Percentiles rank a stretch among this genome's conserved stretches.
These are phyloP conservation scores for Sialis lutaria DNA, from an alignment of 2,888 invertebrate species.

Conservation along the genomic window DNA sequence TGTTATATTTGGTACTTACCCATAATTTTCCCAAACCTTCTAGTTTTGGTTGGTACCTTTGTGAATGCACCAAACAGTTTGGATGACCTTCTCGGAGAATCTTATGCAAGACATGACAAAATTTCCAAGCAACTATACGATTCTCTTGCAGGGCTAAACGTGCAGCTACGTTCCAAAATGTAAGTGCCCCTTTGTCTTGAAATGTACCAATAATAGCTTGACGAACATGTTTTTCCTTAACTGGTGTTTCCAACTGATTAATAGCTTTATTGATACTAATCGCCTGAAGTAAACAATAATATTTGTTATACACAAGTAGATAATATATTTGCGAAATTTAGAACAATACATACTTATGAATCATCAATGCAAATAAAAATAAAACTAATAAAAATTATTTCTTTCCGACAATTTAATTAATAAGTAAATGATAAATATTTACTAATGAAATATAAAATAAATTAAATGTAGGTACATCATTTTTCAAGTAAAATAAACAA, in stretches of 20 bases:
- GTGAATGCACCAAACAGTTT: slow-evolving; percentile 70
- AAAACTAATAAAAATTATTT: too few species aligned
- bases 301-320: too few species aligned
- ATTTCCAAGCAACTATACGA: slow-evolving; percentile 96
- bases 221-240: slow-evolving; percentile 97
- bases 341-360: too few species aligned
- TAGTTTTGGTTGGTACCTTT: slow-evolving; percentile 60
- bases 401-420: too few species aligned
- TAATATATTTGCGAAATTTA: too few species aligned
- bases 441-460: too few species aligned
- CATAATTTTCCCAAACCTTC: slow-evolving; percentile 82
- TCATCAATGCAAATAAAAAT: too few species aligned
- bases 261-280: slow-evolving; percentile 87
- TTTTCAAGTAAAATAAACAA: too few species aligned
- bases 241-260: slow-evolving; percentile 77
- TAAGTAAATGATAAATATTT: too few species aligned
- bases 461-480: too few species aligned
- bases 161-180: slow-evolving; percentile 64
- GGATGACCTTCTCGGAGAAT: slow-evolving; percentile 88
- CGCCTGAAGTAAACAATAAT: slow-evolving; percentile 36
- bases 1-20: slow-evolving; percentile 33
- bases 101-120: slow-evolving; percentile 95
- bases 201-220: slow-evolving; percentile 89
- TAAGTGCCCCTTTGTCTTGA: slow-evolving; percentile 75
- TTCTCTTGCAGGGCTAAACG: slow-evolving; percentile 76